phyloP scores from a whole-genome alignment of 2,797 vertebrate species.

The Bryconaethiops microstoma region DNA sequence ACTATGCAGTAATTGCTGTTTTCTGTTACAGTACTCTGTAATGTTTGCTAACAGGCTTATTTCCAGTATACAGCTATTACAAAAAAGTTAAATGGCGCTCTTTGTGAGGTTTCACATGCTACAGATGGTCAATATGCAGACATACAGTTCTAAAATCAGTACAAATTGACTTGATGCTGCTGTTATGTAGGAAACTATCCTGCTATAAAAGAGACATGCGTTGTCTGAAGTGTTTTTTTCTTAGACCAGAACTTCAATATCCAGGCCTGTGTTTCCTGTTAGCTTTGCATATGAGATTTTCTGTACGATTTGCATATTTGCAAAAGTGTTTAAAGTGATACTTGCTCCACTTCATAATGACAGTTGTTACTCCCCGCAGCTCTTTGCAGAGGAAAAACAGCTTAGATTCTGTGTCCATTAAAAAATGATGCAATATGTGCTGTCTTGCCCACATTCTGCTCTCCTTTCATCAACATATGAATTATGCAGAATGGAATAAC shows the following conservation, averaged over 20 bases:
- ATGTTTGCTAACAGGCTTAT: conserved; percentile 22
- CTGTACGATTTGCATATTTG: not conserved
- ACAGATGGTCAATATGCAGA: conserved; percentile 8
- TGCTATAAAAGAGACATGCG: not conserved
- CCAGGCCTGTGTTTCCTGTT: not conserved
- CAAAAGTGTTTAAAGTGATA: conserved; percentile 5
- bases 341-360: conserved; percentile 23
- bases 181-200: not conserved
- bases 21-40: not conserved
- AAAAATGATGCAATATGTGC: conserved; percentile 22
- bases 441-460: conserved; percentile 11
- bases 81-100: not conserved
- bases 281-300: not conserved
- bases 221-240: not conserved
- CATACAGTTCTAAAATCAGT: not conserved
- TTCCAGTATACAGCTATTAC: not conserved
- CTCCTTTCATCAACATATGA: conserved; percentile 28
- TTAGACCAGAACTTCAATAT: not conserved
- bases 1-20: not conserved
- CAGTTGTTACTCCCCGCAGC: conserved; percentile 33
- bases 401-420: conserved; percentile 19
- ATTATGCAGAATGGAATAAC: conserved; percentile 32
- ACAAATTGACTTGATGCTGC: not conserved
- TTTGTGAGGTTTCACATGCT: not conserved
- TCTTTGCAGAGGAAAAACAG: conserved; percentile 20